Evolutionary conservation across 1,140 invertebrate species (phyloP).

Genomic region (Tetramorium parvispinum): DNA sequence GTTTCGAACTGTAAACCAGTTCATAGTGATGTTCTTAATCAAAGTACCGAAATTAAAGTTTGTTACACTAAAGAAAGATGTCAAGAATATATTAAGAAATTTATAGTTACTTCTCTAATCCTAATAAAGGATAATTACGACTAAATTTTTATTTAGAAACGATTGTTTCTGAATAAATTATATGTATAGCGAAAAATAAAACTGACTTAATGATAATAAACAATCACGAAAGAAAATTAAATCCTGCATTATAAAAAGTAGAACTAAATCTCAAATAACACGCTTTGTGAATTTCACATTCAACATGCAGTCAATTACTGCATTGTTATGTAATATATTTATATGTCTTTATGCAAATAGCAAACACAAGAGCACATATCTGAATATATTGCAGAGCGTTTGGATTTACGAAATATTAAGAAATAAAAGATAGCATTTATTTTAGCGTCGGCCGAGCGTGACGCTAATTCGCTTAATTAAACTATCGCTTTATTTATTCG

Average conservation of each 20-base stretch:
- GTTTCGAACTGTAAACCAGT: neutral
- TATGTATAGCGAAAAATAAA: neutral
- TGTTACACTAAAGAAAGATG: neutral
- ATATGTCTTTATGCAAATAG: neutral
- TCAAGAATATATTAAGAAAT: neutral
- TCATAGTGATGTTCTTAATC: neutral
- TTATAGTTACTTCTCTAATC: neutral
- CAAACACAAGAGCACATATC: neutral
- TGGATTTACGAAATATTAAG: neutral
- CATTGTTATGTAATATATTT: neutral
- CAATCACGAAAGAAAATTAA: neutral
- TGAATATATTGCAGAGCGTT: neutral
- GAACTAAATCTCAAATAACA: neutral
- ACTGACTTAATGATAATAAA: neutral
- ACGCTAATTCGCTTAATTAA: conserved; percentile 50
- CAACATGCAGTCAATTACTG: neutral
- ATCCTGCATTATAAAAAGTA: neutral
- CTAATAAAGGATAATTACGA: neutral
- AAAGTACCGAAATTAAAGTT: neutral
- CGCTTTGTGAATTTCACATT: neutral
- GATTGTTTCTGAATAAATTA: neutral
- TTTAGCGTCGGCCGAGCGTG: neutral
- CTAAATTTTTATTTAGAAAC: neutral
- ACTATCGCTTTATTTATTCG: conserved; percentile 45
- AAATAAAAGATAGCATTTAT: conserved; percentile 1